phyloP scores from a whole-genome alignment of 2,888 invertebrate species.

The Drosophila lacicola region DNA sequence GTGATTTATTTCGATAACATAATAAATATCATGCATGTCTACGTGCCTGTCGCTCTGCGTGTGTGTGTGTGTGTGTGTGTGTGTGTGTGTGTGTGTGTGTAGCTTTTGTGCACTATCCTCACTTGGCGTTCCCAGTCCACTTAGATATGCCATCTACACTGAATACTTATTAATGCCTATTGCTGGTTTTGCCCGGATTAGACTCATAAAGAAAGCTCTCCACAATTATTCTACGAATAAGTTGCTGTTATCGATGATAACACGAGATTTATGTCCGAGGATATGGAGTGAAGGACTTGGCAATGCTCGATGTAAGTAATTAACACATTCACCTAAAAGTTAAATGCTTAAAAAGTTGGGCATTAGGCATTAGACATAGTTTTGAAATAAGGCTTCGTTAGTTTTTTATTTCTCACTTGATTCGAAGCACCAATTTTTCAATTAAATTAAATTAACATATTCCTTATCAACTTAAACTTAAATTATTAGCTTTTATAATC shows the following conservation, averaged over 20 bases:
- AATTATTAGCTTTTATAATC: no score
- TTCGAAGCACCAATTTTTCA: no score
- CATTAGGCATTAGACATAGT: no score
- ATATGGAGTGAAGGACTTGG: no score
- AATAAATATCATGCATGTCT: constrained; percentile 68
- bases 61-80: constrained; percentile 7
- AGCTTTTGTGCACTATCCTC: constrained; percentile 16
- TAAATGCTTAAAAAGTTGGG: no score
- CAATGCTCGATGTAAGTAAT: no score
- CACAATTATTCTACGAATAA: background rate
- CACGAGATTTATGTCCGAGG: background rate
- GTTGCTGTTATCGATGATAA: background rate
- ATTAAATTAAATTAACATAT: no score
- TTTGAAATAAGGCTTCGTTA: no score
- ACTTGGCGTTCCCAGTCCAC: constrained; percentile 33
- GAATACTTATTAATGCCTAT: constrained; percentile 15
- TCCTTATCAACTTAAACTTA: no score
- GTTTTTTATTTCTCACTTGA: no score
- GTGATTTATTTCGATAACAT: constrained; percentile 79
- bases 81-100: background rate
- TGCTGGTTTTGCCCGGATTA: constrained; percentile 6
- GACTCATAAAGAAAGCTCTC: background rate
- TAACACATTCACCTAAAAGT: no score
- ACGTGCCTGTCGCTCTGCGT: constrained; percentile 12
- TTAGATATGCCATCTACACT: constrained; percentile 22